Percentiles rank a stretch among this genome's conserved stretches.
Conservation (phyloP, 2,113 vertebrate species). For the Lonchura striata region DNA sequence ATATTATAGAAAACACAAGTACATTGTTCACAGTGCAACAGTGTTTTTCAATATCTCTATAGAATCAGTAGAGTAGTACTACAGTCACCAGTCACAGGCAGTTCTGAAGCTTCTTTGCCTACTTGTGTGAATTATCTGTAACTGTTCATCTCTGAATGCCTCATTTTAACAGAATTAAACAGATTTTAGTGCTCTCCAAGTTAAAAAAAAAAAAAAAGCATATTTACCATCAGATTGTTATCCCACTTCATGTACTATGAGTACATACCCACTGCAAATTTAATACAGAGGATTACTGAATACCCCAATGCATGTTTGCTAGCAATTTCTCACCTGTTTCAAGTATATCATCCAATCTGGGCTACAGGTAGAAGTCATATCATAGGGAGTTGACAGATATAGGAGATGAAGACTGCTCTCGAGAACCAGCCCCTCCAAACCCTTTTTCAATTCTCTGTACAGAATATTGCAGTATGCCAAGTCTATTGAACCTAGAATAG, state of each 20-base stretch:
- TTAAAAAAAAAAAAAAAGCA: background rate
- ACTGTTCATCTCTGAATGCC: background rate
- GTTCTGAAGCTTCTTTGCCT: background rate
- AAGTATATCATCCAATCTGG: constrained; percentile 94
- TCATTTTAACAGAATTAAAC: background rate
- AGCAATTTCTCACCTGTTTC: constrained; percentile 79
- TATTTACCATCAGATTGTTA: background rate
- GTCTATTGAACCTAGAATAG: constrained; percentile 85
- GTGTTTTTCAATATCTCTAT: background rate
- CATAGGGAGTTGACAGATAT: constrained; percentile 90
- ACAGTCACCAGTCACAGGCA: background rate
- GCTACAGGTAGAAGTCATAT: constrained; percentile 78
- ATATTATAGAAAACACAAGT: background rate
- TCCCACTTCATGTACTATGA: background rate
- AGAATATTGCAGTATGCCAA: constrained; percentile 82
- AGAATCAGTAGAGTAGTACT: background rate
- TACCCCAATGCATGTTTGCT: background rate
- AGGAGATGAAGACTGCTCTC: constrained; percentile 88
- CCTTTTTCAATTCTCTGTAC: constrained; percentile 85
- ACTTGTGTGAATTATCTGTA: background rate
- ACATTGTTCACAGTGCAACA: background rate
- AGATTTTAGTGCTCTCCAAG: background rate
- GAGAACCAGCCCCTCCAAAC: constrained; percentile 89
- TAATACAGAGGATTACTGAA: background rate
- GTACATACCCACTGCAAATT: background rate